Base-by-base conservation (phyloP, 2,797 vertebrate species). In the Microctenopoma lineatum region DNA sequence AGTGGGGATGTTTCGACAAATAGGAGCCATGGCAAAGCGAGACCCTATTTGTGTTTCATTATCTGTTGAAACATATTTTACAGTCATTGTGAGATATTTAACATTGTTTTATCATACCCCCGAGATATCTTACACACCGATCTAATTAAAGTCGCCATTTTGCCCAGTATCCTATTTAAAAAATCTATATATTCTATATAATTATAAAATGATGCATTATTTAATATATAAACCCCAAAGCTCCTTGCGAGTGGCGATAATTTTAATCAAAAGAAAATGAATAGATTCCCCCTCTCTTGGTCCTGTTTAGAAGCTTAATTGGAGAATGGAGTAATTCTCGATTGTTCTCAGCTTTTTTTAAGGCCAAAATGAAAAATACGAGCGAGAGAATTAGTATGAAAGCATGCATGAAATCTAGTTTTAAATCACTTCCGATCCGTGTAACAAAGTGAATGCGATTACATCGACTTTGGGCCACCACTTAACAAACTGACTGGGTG, bases 161-260 rank as follows among this genome's bases (percentile, higher is more conserved):
- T 93, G 87, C 92, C 90, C 83, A 71, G 87, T 92, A 91, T 93
- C 90, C 93, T 89, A 92, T 93, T 94, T 92, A 89, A 92, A 90
- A 95, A 94, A 94, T 94, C 92, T 93, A 95, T 94, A 93, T 93
- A 92, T 94, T 93, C 92, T 93, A 94, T 95, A 94, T 94, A 95
- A 94, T 95, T 94, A 95, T 92, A 89, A 94, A 94, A 93, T 92
- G 79, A 92, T 94, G 92, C 92, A 94, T 95, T 95, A 95, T 94
- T 95, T 94, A 94, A 94, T 93, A 93, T 86, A 90, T 89, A 92
- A 93, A 92, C 91, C 94, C 94, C 93, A 92, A 92, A 94, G 92
- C 90, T 89, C 93, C 85, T 74, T 64, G 91, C 83, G 88, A 90
- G 91, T 94, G 89, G 90, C 90, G 85, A 92, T 93, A 85, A 92